These are phyloP conservation scores for Drosophila recens DNA, from an alignment of 2,888 invertebrate genomes.

Conservation along the genomic window DNA sequence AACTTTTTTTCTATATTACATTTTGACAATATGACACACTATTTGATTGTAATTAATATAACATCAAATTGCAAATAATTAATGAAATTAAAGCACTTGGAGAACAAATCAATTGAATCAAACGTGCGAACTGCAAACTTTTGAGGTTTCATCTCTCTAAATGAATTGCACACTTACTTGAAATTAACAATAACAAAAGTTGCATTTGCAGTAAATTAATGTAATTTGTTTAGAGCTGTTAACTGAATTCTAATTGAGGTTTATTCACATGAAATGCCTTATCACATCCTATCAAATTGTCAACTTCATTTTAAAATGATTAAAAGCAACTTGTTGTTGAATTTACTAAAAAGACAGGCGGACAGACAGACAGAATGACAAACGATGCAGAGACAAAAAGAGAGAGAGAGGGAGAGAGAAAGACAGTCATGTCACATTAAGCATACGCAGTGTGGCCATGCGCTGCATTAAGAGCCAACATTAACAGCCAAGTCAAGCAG, in stretches of 20 bases:
- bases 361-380: constrained; percentile 13
- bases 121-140: neutral
- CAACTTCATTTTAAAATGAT: constrained; percentile 71
- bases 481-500: constrained; percentile 13
- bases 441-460: constrained; percentile 73
- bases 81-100: constrained; percentile 3
- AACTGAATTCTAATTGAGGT: constrained; percentile 9
- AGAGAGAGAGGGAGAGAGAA: neutral
- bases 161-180: neutral
- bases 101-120: neutral
- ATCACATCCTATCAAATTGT: constrained; percentile 50
- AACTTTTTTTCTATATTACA: too few species aligned
- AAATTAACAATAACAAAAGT: neutral
- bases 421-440: constrained; percentile 73
- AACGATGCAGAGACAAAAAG: constrained; percentile 2
- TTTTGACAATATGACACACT: too few species aligned
- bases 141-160: neutral
- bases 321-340: constrained; percentile 70
- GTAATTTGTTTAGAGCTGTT: neutral
- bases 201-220: neutral
- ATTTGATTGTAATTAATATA: neutral
- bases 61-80: neutral
- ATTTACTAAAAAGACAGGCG: constrained; percentile 33
- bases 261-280: constrained; percentile 26
- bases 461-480: constrained; percentile 39